Percentiles rank a stretch among this genome's conserved stretches.
Evolutionary conservation across 2,888 invertebrate genomes (phyloP).

Genomic region (Criorhina ranunculi): DNA sequence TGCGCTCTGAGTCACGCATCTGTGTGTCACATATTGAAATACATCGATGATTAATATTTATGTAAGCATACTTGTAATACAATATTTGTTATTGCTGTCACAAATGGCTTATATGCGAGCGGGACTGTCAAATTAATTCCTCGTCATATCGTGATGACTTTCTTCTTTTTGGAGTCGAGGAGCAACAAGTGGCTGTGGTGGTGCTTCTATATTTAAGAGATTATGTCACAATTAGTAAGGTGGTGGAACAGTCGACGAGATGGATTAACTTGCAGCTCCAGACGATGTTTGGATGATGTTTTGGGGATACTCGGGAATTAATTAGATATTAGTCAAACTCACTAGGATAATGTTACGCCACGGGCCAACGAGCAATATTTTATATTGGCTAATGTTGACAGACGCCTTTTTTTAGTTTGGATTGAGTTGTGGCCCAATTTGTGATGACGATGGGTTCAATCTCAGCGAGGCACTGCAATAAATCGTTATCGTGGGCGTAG

Average conservation of each 20-base stretch:
- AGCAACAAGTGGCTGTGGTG: constrained; percentile 14
- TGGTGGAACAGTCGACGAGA: constrained; percentile 11
- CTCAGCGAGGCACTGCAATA: too few species aligned
- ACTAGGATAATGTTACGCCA: constrained; percentile 8
- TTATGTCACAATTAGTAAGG: constrained; percentile 16
- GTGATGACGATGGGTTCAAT: too few species aligned
- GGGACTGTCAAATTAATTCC: constrained; percentile 30
- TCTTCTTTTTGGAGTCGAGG: constrained; percentile 10
- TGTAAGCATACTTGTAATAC: constrained; percentile 17
- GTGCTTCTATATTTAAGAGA: constrained; percentile 8
- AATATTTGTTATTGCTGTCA: constrained; percentile 18
- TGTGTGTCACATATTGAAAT: constrained; percentile 10
- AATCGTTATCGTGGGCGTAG: too few species aligned
- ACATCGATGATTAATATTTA: constrained; percentile 38
- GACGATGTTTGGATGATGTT: constrained; percentile 5
- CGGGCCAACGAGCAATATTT: background rate
- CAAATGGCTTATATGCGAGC: background rate
- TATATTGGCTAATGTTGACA: background rate
- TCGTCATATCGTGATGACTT: constrained; percentile 28
- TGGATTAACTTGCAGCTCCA: constrained; percentile 30
- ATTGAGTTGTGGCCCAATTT: background rate
- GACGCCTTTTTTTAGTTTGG: background rate
- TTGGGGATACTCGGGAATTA: constrained; percentile 5
- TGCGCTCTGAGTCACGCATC: constrained; percentile 2
- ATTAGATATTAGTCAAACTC: constrained; percentile 24